Percentiles rank a stretch among this genome's conserved stretches.
These are phyloP conservation scores for Benthosema pterotum DNA, from an alignment of 2,797 vertebrate species.

Conservation along the genomic window DNA sequence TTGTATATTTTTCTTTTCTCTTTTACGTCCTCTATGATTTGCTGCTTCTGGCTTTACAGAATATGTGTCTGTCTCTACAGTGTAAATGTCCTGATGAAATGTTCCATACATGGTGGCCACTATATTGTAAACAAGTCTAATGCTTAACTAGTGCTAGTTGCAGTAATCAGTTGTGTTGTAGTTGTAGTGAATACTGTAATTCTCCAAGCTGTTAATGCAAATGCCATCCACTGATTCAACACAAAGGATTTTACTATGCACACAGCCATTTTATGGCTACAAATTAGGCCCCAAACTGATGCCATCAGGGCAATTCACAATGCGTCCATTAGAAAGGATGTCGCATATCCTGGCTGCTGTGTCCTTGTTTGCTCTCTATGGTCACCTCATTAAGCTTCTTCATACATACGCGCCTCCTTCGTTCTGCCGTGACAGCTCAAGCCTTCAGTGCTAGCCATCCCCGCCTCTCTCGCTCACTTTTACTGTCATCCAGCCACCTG, in stretches of 20 bases:
- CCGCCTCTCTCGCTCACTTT: constrained; percentile 53
- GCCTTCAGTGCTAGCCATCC: constrained; percentile 62
- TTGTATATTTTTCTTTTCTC: no score
- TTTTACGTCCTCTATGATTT: no score
- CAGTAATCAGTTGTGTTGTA: no score
- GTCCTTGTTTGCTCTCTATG: constrained; percentile 52
- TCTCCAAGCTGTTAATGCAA: no score
- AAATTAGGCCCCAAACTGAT: constrained; percentile 25
- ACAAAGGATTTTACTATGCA: neutral
- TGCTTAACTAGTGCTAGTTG: no score
- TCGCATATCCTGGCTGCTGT: constrained; percentile 38
- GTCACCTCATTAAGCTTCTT: constrained; percentile 63
- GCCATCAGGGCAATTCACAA: constrained; percentile 11
- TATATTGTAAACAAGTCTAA: no score
- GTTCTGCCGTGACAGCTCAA: constrained; percentile 62
- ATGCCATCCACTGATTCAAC: no score
- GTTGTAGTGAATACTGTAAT: no score
- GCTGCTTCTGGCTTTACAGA: no score
- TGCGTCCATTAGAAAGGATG: constrained; percentile 28
- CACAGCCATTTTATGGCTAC: constrained; percentile 3
- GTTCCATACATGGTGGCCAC: no score
- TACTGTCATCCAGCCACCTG: constrained; percentile 77
- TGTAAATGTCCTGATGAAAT: no score
- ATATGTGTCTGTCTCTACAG: no score
- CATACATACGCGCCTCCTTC: constrained; percentile 51